Evolutionary conservation across 2,888 invertebrate species (phyloP).

Genomic region (Caenorhabditis sp.): DNA sequence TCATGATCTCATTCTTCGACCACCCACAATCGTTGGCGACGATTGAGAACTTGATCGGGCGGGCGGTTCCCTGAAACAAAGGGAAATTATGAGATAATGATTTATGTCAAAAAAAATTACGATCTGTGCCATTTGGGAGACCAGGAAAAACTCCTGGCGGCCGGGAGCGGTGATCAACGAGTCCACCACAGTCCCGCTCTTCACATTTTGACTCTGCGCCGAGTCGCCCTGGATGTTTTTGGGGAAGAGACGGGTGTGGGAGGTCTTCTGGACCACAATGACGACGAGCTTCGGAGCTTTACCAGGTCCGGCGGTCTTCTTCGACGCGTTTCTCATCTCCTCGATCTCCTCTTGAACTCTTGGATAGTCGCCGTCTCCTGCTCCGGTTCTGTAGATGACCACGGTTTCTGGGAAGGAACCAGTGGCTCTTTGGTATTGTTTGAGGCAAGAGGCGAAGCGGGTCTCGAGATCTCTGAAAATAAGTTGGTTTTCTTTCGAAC

Average conservation of each 20-base stretch:
- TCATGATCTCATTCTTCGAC: slow-evolving; percentile 59
- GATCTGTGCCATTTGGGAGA: slow-evolving; percentile 64
- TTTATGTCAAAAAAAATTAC: slow-evolving; percentile 47
- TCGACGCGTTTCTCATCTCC: slow-evolving; percentile 24
- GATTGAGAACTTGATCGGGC: slow-evolving; percentile 61
- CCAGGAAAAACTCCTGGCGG: slow-evolving; percentile 67
- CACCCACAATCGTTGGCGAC: slow-evolving; percentile 62
- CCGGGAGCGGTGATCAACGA: slow-evolving; percentile 40
- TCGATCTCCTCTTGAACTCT: slow-evolving; percentile 46
- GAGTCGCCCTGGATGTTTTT: neutral
- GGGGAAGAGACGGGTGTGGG: slow-evolving; percentile 46
- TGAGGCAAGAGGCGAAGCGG: slow-evolving; percentile 20
- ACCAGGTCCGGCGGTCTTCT: slow-evolving; percentile 16
- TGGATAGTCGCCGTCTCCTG: slow-evolving; percentile 59
- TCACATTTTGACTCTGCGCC: slow-evolving; percentile 60
- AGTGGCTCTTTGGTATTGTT: slow-evolving; percentile 15
- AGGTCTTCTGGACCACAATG: slow-evolving; percentile 41
- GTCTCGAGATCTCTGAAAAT: too few relatives aligned
- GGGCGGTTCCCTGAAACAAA: slow-evolving; percentile 67
- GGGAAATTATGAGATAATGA: neutral
- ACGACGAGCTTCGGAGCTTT: slow-evolving; percentile 50
- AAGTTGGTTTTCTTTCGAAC: slow-evolving; percentile 10
- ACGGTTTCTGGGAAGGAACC: slow-evolving; percentile 41
- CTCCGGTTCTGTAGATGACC: slow-evolving; percentile 63
- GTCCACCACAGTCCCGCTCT: slow-evolving; percentile 66